phyloP scores from a whole-genome alignment of 1,140 invertebrate genomes.

The Apis cerana region DNA sequence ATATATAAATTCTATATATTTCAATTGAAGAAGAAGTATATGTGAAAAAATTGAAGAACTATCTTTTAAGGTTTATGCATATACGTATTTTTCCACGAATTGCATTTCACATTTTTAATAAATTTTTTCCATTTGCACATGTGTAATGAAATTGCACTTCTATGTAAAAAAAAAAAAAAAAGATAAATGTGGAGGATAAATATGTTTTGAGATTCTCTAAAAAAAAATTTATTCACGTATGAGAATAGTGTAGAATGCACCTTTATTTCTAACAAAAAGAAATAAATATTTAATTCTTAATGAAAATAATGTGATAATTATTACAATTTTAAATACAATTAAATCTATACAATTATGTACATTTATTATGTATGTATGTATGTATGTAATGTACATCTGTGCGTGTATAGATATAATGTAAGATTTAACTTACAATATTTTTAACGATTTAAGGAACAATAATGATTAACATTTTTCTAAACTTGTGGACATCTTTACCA shows the following conservation, averaged over 20 bases:
- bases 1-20: constrained; percentile 38
- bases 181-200: constrained; percentile 12
- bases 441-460: constrained; percentile 56
- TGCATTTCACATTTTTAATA: constrained; percentile 62
- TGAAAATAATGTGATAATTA: constrained; percentile 44
- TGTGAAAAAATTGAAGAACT: constrained; percentile 10
- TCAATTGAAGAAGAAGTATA: constrained; percentile 26
- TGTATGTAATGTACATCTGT: constrained; percentile 57
- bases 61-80: constrained; percentile 52
- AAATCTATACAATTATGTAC: constrained; percentile 41
- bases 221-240: constrained; percentile 30
- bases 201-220: constrained; percentile 24
- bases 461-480: constrained; percentile 61
- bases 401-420: constrained; percentile 59
- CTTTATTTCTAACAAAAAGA: constrained; percentile 26
- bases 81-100: constrained; percentile 61
- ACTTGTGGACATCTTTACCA: constrained; percentile 38
- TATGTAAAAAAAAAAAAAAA: constrained; percentile 37
- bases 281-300: constrained; percentile 16
- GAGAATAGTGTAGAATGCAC: constrained; percentile 27
- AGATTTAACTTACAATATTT: constrained; percentile 60
- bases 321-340: constrained; percentile 52
- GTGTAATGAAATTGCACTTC: constrained; percentile 41
- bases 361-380: constrained; percentile 40
- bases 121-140: constrained; percentile 50